Percentiles rank a stretch among this genome's conserved stretches.
Conservation (phyloP, 2,113 vertebrate genomes). For the Fulmarus glacialis region DNA sequence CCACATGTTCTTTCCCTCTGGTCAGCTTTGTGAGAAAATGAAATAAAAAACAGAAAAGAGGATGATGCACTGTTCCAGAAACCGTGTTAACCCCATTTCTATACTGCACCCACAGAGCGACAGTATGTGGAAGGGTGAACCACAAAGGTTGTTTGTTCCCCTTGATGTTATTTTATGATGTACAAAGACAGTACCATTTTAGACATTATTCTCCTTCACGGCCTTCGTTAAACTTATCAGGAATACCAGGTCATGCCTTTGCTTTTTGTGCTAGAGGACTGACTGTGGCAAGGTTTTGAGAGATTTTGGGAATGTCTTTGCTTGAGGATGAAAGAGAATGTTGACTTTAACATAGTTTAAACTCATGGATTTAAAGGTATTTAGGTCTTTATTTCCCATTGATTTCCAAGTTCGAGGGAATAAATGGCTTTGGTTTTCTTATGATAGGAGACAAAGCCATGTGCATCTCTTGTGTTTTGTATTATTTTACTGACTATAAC, state of each 20-base stretch:
- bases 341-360: not conserved
- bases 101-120: rapidly evolving
- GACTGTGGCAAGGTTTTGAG: not conserved
- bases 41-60: not conserved
- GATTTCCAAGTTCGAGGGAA: not conserved
- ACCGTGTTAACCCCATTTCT: not conserved
- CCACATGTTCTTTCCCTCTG: not conserved
- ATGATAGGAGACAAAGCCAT: not conserved
- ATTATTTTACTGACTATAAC: not conserved
- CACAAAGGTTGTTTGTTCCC: not conserved
- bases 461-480: not conserved
- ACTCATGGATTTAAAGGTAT: not conserved
- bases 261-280: not conserved
- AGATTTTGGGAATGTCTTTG: not conserved
- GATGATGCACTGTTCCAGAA: not conserved
- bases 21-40: constrained; percentile 30
- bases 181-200: not conserved
- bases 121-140: not conserved
- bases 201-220: not conserved
- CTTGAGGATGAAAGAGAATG: not conserved
- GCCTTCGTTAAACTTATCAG: not conserved
- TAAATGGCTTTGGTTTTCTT: not conserved
- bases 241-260: not conserved
- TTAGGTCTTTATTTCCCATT: not conserved
- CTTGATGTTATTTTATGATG: not conserved